Evolutionary conservation across 2,113 vertebrate species (phyloP).

Genomic region (Abramis brama): DNA sequence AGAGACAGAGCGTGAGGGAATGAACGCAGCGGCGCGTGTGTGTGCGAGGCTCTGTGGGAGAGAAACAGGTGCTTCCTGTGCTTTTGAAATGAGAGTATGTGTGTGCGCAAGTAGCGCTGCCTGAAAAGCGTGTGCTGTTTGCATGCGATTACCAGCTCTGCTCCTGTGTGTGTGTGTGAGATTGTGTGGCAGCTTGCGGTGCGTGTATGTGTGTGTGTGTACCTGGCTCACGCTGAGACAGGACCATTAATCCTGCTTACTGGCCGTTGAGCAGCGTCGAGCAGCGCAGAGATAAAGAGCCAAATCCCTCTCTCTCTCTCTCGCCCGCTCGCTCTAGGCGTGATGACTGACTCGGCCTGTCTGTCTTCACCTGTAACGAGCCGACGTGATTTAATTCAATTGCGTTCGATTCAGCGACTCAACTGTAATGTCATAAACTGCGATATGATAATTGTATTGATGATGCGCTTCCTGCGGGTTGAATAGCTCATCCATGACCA

Average conservation of each 20-base stretch:
- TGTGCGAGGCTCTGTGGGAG: conserved; percentile 26
- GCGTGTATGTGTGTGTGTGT: conserved; percentile 52
- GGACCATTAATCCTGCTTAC: conserved; percentile 62
- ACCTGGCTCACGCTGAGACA: conserved; percentile 56
- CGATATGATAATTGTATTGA: conserved; percentile 36
- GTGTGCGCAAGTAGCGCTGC: conserved; percentile 28
- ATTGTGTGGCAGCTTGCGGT: conserved; percentile 46
- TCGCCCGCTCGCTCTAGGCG: background rate
- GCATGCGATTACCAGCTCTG: conserved; percentile 31
- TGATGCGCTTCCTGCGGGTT: conserved; percentile 5
- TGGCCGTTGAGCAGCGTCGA: conserved; percentile 53
- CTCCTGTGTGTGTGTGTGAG: conserved; percentile 38
- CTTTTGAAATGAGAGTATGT: conserved; percentile 43
- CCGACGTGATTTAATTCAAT: conserved; percentile 38
- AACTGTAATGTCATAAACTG: conserved; percentile 34
- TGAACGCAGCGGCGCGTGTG: conserved; percentile 1
- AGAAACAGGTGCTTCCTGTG: conserved; percentile 53
- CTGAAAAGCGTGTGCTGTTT: conserved; percentile 37
- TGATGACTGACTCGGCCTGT: conserved; percentile 31
- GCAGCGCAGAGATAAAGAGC: conserved; percentile 58
- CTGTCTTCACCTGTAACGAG: conserved; percentile 46
- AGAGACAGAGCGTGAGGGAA: conserved; percentile 24
- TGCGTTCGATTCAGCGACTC: conserved; percentile 12
- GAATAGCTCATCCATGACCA: background rate
- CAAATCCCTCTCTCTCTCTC: conserved; percentile 42